These are phyloP conservation scores for Etheostoma spectabile DNA, from an alignment of 2,113 vertebrate genomes.

Conservation along the genomic window DNA sequence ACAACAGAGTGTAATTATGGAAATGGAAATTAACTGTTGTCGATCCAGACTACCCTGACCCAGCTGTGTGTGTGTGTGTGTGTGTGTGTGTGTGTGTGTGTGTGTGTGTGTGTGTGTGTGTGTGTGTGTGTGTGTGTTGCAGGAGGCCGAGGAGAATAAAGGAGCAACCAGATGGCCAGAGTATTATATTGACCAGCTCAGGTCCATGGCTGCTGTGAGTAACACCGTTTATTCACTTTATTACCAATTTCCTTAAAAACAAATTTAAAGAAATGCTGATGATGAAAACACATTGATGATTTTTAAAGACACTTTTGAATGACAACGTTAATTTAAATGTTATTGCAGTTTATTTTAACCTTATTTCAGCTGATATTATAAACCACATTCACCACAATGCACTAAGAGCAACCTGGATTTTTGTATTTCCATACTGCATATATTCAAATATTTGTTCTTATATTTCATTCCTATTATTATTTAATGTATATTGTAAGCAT, in stretches of 20 bases:
- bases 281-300: neutral
- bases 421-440: too few relatives aligned
- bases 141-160: conserved; percentile 95
- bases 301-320: neutral
- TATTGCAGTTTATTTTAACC: neutral
- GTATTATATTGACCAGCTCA: conserved; percentile 95
- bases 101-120: neutral
- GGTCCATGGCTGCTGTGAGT: conserved; percentile 94
- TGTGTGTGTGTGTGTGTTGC: conserved; percentile 18
- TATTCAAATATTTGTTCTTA: too few relatives aligned
- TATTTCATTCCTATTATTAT: too few relatives aligned
- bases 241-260: neutral
- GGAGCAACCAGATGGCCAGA: conserved; percentile 93
- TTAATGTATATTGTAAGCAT: too few relatives aligned
- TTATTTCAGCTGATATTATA: neutral
- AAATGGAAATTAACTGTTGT: too few relatives aligned
- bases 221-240: conserved; percentile 59
- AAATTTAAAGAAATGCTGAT: neutral
- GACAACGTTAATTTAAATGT: neutral
- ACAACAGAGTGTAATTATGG: too few relatives aligned
- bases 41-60: too few relatives aligned
- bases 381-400: too few relatives aligned
- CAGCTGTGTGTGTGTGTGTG: too few relatives aligned
- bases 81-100: too few relatives aligned
- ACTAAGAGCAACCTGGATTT: too few relatives aligned